A percentile compares a stretch with the other conserved stretches of the same genome.
Evolutionary conservation across 1,140 invertebrate species (phyloP).

Genomic region (Streblospio benedicti): DNA sequence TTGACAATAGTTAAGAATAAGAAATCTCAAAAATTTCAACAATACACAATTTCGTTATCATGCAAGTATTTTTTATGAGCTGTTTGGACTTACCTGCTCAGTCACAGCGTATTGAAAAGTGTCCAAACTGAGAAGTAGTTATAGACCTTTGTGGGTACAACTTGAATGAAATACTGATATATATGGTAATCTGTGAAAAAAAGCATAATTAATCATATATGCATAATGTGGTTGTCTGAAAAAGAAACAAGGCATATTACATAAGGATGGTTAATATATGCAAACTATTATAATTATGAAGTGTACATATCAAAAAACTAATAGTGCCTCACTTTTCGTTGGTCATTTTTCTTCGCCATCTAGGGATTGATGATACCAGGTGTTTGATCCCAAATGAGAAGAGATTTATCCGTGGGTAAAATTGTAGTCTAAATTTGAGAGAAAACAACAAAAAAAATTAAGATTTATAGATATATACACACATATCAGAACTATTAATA

Average conservation of each 20-base stretch:
- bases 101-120: conserved; percentile 91
- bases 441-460: conserved; percentile 4
- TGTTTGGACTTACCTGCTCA: conserved; percentile 54
- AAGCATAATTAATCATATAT: no score
- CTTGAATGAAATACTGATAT: conserved; percentile 89
- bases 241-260: no score
- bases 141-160: conserved; percentile 85
- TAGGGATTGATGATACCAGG: conserved; percentile 80
- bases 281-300: background rate
- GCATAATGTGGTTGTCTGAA: conserved; percentile 15
- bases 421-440: conserved; percentile 61
- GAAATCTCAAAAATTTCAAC: background rate
- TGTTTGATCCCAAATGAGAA: conserved; percentile 82
- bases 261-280: no score
- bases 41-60: no score
- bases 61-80: no score
- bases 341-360: conserved; percentile 82
- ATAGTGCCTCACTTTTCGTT: conserved; percentile 54
- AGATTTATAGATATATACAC: conserved; percentile 12
- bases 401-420: conserved; percentile 86
- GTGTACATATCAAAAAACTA: background rate
- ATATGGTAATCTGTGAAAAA: conserved; percentile 61
- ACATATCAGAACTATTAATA: no score
- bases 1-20: no score
- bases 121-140: conserved; percentile 53